Conservation (phyloP, 2,113 vertebrate species). For the Pangasianodon gigas region DNA sequence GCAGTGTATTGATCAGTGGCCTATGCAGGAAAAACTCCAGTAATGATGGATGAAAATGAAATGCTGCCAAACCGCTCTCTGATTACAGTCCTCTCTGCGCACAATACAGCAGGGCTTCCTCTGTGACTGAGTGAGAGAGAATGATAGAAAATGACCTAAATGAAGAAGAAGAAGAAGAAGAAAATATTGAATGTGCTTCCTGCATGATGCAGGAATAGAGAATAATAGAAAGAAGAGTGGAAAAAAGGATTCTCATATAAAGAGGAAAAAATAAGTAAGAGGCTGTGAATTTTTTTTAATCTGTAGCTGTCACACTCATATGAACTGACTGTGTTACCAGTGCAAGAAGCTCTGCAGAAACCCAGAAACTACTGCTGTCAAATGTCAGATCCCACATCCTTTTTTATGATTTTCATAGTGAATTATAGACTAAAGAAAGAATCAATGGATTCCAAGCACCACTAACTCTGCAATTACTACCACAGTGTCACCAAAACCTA, state of each 20-base stretch:
- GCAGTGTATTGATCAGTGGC: slow-evolving; percentile 40
- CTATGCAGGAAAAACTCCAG: slow-evolving; percentile 10
- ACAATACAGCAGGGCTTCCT: neutral
- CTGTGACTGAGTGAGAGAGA: neutral
- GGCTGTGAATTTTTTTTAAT: neutral
- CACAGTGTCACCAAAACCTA: neutral
- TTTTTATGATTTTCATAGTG: neutral
- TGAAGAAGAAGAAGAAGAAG: neutral
- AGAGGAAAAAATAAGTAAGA: neutral
- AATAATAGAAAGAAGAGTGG: neutral
- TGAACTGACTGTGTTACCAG: neutral
- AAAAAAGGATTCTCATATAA: neutral
- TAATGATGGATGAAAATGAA: slow-evolving; percentile 44
- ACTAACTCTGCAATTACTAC: neutral
- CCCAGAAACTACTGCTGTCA: neutral
- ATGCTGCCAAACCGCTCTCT: slow-evolving; percentile 17
- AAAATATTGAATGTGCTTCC: neutral
- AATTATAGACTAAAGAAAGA: neutral
- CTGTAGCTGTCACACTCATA: neutral
- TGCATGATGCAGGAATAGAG: neutral
- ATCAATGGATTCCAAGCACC: neutral
- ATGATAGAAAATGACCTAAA: neutral
- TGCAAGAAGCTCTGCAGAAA: neutral
- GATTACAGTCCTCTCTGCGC: slow-evolving; percentile 22
- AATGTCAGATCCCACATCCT: neutral